Base-by-base conservation (phyloP, 2,113 vertebrate species). In the Oreochromis spilurus region DNA sequence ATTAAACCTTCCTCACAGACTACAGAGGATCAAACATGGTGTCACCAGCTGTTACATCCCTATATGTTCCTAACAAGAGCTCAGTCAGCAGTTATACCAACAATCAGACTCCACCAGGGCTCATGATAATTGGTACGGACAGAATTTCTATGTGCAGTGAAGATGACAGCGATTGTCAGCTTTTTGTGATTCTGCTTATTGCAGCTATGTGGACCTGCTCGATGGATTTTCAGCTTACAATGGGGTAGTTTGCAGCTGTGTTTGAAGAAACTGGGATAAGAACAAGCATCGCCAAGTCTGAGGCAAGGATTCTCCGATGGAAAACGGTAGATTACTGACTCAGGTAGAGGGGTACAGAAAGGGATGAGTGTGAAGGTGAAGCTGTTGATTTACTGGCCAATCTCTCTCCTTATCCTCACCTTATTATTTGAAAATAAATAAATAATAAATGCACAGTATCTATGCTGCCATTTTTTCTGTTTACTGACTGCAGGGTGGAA, bases 371-470 rank as follows among this genome's bases (percentile, higher is more conserved):
- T 26, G 67, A 26, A 26, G 21, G 40, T 17, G 67, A 29, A 11
- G 67, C 40, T 48, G 67, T 17, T 26, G 38, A 45, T 26, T 72
- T 72, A 45, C 67, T 17, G 21, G 40, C 14, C 3, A 13, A 45
- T 45, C 21, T 72, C 67, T 45, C 13, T 26, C 38, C 38, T 72
- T 26, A 43, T 5, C 65, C 65, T 16, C 65, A 26, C 3, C 0
- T 1, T 24, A 45, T 16, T 70, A 0, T 45, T 72, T 26, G 12
- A 0, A 13, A 75, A 48, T 48, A 75, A 75, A 75, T 45, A 72
- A 45, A 26, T 6, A 70, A 70, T 43, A 19, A 75, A 72, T 48
- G 24, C 14, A 29, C 38, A 29, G 67, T 0, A 16, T 26, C 36
- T 2, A 14, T 17, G 1, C 19, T 77, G 24, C 24, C 70, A 77